phyloP scores from a whole-genome alignment of 2,888 invertebrate genomes.

The Amiota minor region DNA sequence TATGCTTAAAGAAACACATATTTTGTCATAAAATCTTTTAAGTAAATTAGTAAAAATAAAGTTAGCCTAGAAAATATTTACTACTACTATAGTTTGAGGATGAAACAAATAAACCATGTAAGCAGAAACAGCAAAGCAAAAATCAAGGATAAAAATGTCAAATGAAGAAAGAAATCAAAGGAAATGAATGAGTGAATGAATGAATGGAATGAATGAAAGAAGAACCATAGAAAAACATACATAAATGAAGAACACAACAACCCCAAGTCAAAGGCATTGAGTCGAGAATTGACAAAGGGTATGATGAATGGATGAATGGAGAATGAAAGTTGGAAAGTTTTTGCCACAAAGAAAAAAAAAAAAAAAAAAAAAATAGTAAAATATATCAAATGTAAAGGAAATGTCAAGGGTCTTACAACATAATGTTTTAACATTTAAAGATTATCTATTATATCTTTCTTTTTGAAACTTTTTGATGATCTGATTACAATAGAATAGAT shows the following conservation, averaged over 20 bases:
- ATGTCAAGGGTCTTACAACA: no score
- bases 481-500: no score
- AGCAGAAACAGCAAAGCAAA: not conserved
- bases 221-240: no score
- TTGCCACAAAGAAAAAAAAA: constrained; percentile 3
- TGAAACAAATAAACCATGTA: constrained; percentile 6
- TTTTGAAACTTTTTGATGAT: no score
- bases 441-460: no score
- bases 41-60: constrained; percentile 61
- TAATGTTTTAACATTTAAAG: no score
- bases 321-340: constrained; percentile 22
- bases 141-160: not conserved
- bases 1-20: not conserved
- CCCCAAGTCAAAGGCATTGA: constrained; percentile 1
- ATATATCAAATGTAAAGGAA: not conserved
- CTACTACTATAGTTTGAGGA: no score
- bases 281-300: not conserved
- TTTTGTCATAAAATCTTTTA: constrained; percentile 44
- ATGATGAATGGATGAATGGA: constrained; percentile 21
- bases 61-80: constrained; percentile 35
- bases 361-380: not conserved
- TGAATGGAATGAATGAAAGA: no score
- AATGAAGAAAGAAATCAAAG: not conserved
- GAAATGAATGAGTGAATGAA: not conserved
- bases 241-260: not conserved